These are phyloP conservation scores for Odobenus rosmarus DNA, from an alignment of 2,113 vertebrate genomes.

Conservation along the genomic window DNA sequence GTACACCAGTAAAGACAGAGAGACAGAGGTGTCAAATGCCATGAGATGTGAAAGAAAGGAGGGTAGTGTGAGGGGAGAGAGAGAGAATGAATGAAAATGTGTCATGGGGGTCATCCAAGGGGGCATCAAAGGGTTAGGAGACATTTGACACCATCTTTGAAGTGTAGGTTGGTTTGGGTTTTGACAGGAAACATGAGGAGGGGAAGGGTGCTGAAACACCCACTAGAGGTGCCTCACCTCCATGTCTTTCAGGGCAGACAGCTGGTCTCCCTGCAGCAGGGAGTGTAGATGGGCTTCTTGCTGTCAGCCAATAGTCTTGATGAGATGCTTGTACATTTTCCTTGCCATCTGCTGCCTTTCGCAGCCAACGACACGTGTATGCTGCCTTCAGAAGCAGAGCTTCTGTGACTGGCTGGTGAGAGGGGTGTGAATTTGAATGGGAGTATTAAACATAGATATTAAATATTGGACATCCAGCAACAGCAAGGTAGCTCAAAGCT, in stretches of 20 bases:
- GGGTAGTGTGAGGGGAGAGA: neutral
- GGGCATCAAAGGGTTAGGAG: neutral
- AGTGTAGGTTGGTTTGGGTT: neutral
- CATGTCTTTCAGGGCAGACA: neutral
- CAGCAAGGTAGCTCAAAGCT: neutral
- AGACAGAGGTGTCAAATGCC: neutral
- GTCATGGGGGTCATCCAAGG: neutral
- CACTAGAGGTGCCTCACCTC: neutral
- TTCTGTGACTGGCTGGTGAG: neutral
- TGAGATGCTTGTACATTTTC: neutral
- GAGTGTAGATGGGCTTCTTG: neutral
- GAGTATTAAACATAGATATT: neutral
- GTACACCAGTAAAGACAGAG: neutral
- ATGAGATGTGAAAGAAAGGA: neutral
- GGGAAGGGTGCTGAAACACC: neutral
- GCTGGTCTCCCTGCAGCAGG: neutral
- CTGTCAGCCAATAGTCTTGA: neutral
- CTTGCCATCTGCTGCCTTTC: neutral
- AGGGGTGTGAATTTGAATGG: neutral
- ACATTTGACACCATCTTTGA: neutral
- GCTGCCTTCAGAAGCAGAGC: neutral
- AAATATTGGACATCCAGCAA: neutral
- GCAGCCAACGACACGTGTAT: accelerated
- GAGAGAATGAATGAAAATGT: neutral
- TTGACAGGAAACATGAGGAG: neutral